Conservation (phyloP, 2,888 invertebrate genomes). For the Pherbina coryleti region DNA sequence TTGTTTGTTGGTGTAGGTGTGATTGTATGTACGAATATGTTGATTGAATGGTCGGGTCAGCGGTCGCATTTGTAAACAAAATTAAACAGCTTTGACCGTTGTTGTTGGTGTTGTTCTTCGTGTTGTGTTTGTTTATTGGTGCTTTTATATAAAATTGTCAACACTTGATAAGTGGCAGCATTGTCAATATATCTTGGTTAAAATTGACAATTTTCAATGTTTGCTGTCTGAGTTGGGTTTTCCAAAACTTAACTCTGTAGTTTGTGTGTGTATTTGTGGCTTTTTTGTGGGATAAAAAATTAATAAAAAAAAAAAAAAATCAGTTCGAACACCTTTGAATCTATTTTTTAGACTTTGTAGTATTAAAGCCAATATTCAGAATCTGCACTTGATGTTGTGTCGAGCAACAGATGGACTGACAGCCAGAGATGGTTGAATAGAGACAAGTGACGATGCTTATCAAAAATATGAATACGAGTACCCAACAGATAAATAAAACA, state of each 20-base stretch:
- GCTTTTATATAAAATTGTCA: neutral
- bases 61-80: constrained; percentile 29
- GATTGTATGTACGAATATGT: neutral
- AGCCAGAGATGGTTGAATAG: neutral
- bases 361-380: too few relatives aligned
- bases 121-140: neutral
- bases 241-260: neutral
- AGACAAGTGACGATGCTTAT: neutral
- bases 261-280: too few relatives aligned
- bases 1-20: constrained; percentile 18
- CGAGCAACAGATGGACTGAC: neutral
- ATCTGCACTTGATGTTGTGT: too few relatives aligned
- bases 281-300: too few relatives aligned
- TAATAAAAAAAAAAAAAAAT: too few relatives aligned
- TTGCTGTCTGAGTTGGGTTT: constrained; percentile 13
- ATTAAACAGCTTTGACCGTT: constrained; percentile 1
- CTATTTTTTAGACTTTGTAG: too few relatives aligned
- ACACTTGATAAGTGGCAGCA: constrained; percentile 8
- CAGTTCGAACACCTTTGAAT: too few relatives aligned
- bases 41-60: constrained; percentile 28
- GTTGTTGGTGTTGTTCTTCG: constrained; percentile 14
- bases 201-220: neutral
- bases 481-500: too few relatives aligned
- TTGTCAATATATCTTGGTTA: constrained; percentile 13
- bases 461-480: too few relatives aligned